These are phyloP conservation scores for Dipodomys stephensi DNA, from an alignment of 2,113 vertebrate genomes.

Conservation along the genomic window DNA sequence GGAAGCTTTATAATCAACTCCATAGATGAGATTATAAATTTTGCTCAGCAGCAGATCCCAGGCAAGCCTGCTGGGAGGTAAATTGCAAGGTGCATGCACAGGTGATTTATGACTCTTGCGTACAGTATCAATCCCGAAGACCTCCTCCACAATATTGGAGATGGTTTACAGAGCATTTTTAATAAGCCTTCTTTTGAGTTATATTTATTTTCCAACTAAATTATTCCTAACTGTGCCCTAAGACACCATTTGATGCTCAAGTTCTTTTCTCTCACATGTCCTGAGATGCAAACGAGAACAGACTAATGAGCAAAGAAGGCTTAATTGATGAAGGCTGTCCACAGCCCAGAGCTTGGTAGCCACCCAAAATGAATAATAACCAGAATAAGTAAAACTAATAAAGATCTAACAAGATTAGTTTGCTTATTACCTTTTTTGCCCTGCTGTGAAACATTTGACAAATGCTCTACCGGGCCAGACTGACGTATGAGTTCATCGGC, in stretches of 20 bases:
- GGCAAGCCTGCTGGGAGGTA: not conserved
- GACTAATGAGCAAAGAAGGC: not conserved
- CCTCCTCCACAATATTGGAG: not conserved
- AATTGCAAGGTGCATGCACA: not conserved
- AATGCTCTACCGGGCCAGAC: fast-evolving
- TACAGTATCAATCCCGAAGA: fast-evolving
- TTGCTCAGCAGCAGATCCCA: too few relatives aligned
- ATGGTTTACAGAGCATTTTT: not conserved
- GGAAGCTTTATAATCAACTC: not conserved
- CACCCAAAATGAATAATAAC: slow-evolving; percentile 47
- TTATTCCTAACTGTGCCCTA: not conserved
- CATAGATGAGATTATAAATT: not conserved
- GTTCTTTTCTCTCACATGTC: not conserved
- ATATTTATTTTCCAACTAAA: slow-evolving; percentile 9
- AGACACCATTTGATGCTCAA: not conserved
- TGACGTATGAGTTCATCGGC: fast-evolving
- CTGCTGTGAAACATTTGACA: not conserved
- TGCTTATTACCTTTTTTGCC: not conserved
- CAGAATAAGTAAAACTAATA: slow-evolving; percentile 12
- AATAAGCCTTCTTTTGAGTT: not conserved
- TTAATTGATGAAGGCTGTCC: not conserved
- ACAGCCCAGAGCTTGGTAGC: not conserved
- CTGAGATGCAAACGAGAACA: slow-evolving; percentile 10
- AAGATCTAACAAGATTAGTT: not conserved
- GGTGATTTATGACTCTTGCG: not conserved